Evolutionary conservation across 92 coral and sea anemone species (phyloP).

Genomic region (Palythoa caribaeorum): DNA sequence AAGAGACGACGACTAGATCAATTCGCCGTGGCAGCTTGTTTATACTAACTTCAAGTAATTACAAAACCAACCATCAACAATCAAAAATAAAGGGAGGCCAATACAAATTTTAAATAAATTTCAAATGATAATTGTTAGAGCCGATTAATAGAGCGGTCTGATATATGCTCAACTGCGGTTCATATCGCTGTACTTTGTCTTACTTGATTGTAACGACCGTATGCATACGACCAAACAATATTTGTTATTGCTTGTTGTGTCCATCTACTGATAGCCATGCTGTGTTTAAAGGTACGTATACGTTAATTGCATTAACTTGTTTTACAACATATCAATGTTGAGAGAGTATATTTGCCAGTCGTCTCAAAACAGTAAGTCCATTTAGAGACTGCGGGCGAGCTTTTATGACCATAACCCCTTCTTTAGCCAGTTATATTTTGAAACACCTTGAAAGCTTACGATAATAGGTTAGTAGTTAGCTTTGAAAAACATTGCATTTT

Average conservation of each 20-base stretch:
- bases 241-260: background rate
- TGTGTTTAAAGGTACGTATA: slow-evolving; percentile 16
- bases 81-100: background rate
- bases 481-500: too few relatives aligned
- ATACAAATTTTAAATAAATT: slow-evolving; percentile 1
- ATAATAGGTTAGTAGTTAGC: too few relatives aligned
- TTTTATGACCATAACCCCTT: too few relatives aligned
- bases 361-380: too few relatives aligned
- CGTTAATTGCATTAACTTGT: background rate
- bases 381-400: too few relatives aligned
- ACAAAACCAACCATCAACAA: background rate
- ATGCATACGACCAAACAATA: background rate
- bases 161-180: background rate
- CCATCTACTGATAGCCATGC: background rate
- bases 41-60: background rate
- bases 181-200: background rate
- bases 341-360: too few relatives aligned
- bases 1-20: background rate
- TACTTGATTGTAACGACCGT: background rate
- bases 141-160: background rate
- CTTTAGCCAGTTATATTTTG: too few relatives aligned
- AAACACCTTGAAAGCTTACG: too few relatives aligned
- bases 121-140: background rate
- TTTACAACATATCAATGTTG: too few relatives aligned
- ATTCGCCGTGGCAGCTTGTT: background rate